Base-by-base conservation (phyloP, 1,140 invertebrate genomes). In the Watersipora subatra region DNA sequence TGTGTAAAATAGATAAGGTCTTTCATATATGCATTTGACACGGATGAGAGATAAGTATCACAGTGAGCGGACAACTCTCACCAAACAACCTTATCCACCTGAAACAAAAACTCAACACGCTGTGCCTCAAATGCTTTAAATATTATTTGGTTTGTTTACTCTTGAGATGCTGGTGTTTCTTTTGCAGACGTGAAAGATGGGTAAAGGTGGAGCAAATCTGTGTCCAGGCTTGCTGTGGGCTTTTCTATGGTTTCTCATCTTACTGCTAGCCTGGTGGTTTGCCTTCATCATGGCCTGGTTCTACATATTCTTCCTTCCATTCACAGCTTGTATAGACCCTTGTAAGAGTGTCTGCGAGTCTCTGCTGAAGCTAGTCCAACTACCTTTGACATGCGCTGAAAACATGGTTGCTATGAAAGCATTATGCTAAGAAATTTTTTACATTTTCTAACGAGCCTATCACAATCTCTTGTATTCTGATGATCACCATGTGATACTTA, bases 361-460 rank as follows among this genome's bases (percentile, higher is more conserved):
- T 12, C 61, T 79, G 2, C 68, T 78, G 19, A 71, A 71, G 61
- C 46, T 77, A n/a, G 69, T 79, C 1, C 70, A 74, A 62, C 67
- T 78, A 2, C 77, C 76, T 1, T 29, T 76, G 61, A 76, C 73
- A 19, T 76, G 70, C 62, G 73, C 76, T 19, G 70, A 77, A 64
- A 77, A 78, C 57, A 78, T 78, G 75, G 63, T 78, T 7, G 69
- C 64, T 26, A 76, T 76, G 76, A 78, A 76, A 64, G 72, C 77
- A 2, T 57, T 76, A 20, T 77, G 76, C 69, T 46, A n/a, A 46
- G 7, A 46, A 46, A 7, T 46, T 46, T n/a, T n/a, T n/a, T n/a
- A n/a, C n/a, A n/a, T n/a, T n/a, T n/a, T n/a, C n/a, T n/a, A n/a
- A n/a, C n/a, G n/a, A n/a, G n/a, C n/a, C n/a, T n/a, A n/a, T n/a